phyloP scores from a whole-genome alignment of 2,113 vertebrate species.

The Stigmatopora nigra region DNA sequence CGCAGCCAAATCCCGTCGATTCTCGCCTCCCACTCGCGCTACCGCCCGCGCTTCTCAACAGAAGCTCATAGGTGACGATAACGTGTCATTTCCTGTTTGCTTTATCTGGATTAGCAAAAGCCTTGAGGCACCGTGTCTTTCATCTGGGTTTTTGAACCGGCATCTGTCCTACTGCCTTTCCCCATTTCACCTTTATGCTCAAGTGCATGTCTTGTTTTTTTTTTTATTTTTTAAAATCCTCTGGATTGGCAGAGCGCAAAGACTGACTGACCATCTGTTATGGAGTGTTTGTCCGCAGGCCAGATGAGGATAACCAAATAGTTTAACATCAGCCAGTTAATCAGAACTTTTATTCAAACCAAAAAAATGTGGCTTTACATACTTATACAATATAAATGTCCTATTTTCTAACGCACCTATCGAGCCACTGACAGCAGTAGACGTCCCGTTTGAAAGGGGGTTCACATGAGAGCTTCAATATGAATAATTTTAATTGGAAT shows the following conservation, averaged over 20 bases:
- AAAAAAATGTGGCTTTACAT: not conserved
- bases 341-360: not conserved
- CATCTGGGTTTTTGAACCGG: slow-evolving; percentile 19
- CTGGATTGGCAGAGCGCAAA: slow-evolving; percentile 10
- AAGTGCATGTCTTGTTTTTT: slow-evolving; percentile 15
- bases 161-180: slow-evolving; percentile 9
- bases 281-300: slow-evolving; percentile 28
- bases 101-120: slow-evolving; percentile 20
- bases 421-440: too few species aligned
- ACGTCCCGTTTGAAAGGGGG: not conserved
- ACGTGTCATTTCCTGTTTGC: slow-evolving; percentile 25
- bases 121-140: not conserved
- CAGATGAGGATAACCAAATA: slow-evolving; percentile 26
- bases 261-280: slow-evolving; percentile 41
- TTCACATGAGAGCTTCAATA: too few species aligned
- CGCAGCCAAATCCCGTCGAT: slow-evolving; percentile 27
- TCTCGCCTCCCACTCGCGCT: slow-evolving; percentile 17
- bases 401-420: too few species aligned
- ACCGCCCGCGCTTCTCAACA: slow-evolving; percentile 14
- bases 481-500: too few species aligned
- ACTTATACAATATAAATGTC: too few species aligned
- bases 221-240: slow-evolving; percentile 11
- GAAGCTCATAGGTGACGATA: slow-evolving; percentile 33
- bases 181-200: slow-evolving; percentile 20
- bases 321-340: slow-evolving; percentile 19